A percentile compares a stretch with the other conserved stretches of the same genome.
These are phyloP conservation scores for Leptodirus hochenwartii DNA, from an alignment of 2,888 invertebrate genomes.

Conservation along the genomic window DNA sequence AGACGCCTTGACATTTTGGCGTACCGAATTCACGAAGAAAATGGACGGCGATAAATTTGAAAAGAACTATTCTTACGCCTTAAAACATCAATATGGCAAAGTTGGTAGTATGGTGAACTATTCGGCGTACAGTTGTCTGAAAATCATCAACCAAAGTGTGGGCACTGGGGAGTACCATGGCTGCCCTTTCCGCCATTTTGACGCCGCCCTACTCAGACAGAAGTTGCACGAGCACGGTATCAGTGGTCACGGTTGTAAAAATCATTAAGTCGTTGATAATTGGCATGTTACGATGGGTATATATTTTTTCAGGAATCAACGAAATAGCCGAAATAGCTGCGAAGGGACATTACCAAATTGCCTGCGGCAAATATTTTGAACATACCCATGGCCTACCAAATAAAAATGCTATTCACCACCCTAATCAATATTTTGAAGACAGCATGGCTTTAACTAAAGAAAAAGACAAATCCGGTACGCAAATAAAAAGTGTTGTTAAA, in stretches of 20 bases:
- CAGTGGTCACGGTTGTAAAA: constrained; percentile 41
- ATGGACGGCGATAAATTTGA: constrained; percentile 80
- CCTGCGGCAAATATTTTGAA: constrained; percentile 79
- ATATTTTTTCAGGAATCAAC: constrained; percentile 36
- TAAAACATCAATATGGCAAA: constrained; percentile 89
- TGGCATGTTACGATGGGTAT: not conserved
- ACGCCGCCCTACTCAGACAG: constrained; percentile 48
- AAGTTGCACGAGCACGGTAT: constrained; percentile 51
- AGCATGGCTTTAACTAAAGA: constrained; percentile 31
- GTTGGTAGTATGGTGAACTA: constrained; percentile 83
- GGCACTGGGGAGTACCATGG: constrained; percentile 79
- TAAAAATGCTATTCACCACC: constrained; percentile 63
- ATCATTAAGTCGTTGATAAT: not conserved
- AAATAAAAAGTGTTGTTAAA: no score
- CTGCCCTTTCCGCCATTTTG: constrained; percentile 81
- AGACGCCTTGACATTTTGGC: constrained; percentile 80
- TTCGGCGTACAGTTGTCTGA: constrained; percentile 79
- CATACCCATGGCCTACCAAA: constrained; percentile 40
- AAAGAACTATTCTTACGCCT: constrained; percentile 76
- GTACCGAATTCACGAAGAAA: constrained; percentile 73
- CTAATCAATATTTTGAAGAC: constrained; percentile 81
- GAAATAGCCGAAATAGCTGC: constrained; percentile 55
- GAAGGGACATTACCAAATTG: constrained; percentile 70
- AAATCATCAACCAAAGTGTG: constrained; percentile 60
- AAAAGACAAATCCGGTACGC: constrained; percentile 9